Base-by-base conservation (phyloP, 2,113 vertebrate species). In the Lasiurus borealis region DNA sequence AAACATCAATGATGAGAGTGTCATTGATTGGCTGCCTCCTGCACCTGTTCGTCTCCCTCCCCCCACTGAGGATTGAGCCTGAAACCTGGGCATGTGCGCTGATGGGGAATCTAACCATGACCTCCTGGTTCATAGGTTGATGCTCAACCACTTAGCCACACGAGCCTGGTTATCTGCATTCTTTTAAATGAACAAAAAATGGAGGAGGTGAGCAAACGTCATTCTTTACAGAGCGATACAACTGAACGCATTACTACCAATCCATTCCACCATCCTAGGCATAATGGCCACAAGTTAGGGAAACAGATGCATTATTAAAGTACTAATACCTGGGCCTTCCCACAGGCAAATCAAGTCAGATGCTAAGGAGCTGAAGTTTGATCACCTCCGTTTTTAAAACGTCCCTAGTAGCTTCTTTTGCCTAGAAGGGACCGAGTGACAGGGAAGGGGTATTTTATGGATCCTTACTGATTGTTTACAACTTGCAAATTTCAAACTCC, bases 101-200 rank as follows among this genome's bases (percentile, higher is more conserved):
- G 21, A 59, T 21, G 0, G 4, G 25, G 59, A 62, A 62, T 62
- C 59, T 27, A 27, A 62, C 59, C 23, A 62, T 62, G 59, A 62
- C 59, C 59, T 62, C 59, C 25, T 62, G 59, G 59, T 62, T 62
- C 59, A 62, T 27, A 62, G 25, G 59, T 27, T 10, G 10, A 27
- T 0, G 59, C 59, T 25, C 59, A 62, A 62, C 59, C 25, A 27
- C 59, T 62, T 23, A 62, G 59, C 59, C 23, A 62, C 23, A 62
- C 59, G 10, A 62, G 25, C 59, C 25, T 62, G 59, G 25, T 62
- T 59, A 5, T 8, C 64, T 80, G 16, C 4, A 54, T 46, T 64
- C 4, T 71, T 91, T 77, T 83, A 91, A 94, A 50, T 54, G 72
- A 66, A 46, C 34, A 95, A 93, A 5, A 3, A 11, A 29, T 73